A percentile compares a stretch with the other conserved stretches of the same genome.
phyloP scores from a whole-genome alignment of 2,888 invertebrate genomes.

The Metallyticus violacea region DNA sequence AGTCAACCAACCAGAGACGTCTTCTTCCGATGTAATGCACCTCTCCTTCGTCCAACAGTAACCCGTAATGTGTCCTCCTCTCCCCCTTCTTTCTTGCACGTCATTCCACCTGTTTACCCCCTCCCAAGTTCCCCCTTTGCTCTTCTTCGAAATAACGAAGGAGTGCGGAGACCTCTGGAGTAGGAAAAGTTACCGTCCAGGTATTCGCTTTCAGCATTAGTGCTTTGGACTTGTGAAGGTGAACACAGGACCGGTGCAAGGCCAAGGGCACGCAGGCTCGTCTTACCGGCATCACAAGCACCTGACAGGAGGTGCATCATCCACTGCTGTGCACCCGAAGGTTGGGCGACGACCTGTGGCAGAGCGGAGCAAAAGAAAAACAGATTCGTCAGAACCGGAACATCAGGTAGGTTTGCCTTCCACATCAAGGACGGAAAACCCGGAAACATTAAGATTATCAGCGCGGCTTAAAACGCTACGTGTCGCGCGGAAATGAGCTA shows the following conservation, averaged over 20 bases:
- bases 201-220: slow-evolving; percentile 29
- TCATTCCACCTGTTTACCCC: background rate
- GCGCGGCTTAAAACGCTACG: background rate
- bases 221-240: slow-evolving; percentile 28
- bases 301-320: background rate
- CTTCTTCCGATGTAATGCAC: no score
- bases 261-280: slow-evolving; percentile 24
- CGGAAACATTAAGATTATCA: background rate
- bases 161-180: slow-evolving; percentile 22
- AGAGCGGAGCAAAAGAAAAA: background rate
- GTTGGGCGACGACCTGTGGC: background rate
- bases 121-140: no score
- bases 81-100: background rate
- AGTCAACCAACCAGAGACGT: background rate
- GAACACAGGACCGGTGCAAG: slow-evolving; percentile 20
- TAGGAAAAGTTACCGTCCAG: slow-evolving; percentile 28
- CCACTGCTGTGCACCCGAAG: background rate
- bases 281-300: background rate
- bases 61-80: background rate
- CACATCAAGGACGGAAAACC: slow-evolving; percentile 24
- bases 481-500: no score
- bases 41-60: background rate
- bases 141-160: no score
- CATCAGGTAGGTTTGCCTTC: slow-evolving; percentile 27
- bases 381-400: slow-evolving; percentile 21